Percentiles rank a stretch among this genome's conserved stretches.
These are phyloP conservation scores for Aptenodytes patagonicus DNA, from an alignment of 2,113 vertebrate genomes.

Conservation along the genomic window DNA sequence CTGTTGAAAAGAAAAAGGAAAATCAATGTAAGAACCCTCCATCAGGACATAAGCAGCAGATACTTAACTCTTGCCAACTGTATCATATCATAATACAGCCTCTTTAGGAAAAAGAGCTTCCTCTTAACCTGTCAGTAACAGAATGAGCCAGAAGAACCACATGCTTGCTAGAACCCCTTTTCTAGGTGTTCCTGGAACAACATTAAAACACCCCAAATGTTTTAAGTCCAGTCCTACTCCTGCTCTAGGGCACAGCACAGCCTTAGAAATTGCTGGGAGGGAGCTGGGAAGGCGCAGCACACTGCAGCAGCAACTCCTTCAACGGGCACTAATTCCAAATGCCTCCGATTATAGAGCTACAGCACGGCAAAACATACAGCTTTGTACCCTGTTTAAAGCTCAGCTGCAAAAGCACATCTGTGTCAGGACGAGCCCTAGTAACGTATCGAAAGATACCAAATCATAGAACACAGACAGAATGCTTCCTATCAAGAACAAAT, in stretches of 20 bases:
- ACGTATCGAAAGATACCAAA: not conserved
- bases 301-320: not conserved
- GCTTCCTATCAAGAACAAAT: not conserved
- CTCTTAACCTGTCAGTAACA: not conserved
- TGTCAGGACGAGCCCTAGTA: not conserved
- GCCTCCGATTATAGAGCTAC: not conserved
- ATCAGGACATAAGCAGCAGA: not conserved
- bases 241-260: not conserved
- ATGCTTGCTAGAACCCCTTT: not conserved
- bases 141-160: not conserved
- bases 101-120: not conserved
- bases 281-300: not conserved
- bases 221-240: not conserved
- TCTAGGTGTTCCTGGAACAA: not conserved
- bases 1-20: constrained; percentile 66
- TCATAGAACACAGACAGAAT: not conserved
- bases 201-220: not conserved
- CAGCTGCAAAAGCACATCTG: not conserved
- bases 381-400: not conserved
- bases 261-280: not conserved
- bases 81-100: not conserved
- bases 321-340: not conserved
- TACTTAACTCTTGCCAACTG: not conserved
- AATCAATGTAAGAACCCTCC: not conserved
- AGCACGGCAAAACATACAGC: not conserved